A percentile compares a stretch with the other conserved stretches of the same genome.
Conservation (phyloP, 2,888 invertebrate species). For the Carpatolechia fugitivella region DNA sequence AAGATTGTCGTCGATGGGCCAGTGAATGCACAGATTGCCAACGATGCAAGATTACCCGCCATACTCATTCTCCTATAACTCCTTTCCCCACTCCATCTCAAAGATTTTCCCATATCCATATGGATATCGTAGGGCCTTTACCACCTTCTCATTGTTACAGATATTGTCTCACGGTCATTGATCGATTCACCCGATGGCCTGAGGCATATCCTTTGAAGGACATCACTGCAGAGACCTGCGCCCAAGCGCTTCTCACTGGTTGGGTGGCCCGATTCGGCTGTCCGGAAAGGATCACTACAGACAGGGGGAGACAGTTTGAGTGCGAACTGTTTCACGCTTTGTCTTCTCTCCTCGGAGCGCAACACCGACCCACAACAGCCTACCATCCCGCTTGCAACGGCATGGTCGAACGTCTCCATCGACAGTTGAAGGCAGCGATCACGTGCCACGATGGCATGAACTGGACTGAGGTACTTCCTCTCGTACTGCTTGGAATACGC, state of each 20-base stretch:
- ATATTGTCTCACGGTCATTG: not conserved
- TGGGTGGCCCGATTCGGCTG: not conserved
- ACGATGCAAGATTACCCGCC: not conserved
- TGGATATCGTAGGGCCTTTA: not conserved
- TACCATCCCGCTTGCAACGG: not conserved
- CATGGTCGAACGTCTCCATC: slow-evolving; percentile 30
- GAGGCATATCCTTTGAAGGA: not conserved
- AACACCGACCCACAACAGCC: not conserved
- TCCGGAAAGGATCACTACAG: slow-evolving; percentile 1
- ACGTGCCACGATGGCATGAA: slow-evolving; percentile 18
- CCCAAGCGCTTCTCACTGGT: not conserved
- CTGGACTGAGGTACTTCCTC: not conserved
- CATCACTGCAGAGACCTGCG: not conserved
- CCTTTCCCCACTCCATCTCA: not conserved
- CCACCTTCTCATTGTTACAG: not conserved
- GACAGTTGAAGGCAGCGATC: slow-evolving; percentile 46
- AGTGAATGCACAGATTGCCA: not conserved
- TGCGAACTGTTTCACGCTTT: not conserved
- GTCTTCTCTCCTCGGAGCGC: not conserved
- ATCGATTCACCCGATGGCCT: not conserved
- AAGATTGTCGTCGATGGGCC: not conserved
- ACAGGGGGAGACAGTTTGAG: not conserved
- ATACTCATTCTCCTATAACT: not conserved
- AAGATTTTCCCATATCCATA: not conserved
- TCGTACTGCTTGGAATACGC: not conserved